Percentiles rank a stretch among this genome's conserved stretches.
Conservation (phyloP, 2,888 invertebrate species). For the Amiota minor region DNA sequence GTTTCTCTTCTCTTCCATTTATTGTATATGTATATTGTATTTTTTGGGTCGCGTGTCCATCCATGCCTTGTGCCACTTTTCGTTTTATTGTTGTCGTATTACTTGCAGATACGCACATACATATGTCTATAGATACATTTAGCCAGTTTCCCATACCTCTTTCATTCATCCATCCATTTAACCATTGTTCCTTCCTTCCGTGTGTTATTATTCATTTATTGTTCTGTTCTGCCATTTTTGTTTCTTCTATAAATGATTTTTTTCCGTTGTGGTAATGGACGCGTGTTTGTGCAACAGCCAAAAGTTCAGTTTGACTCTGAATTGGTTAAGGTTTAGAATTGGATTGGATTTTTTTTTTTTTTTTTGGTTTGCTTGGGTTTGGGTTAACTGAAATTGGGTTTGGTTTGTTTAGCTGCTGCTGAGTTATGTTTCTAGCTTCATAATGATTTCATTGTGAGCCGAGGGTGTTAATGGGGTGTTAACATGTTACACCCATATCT, state of each 20-base stretch:
- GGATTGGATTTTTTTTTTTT: too few species aligned
- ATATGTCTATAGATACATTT: background rate
- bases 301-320: slow-evolving; percentile 1
- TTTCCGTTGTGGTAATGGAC: background rate
- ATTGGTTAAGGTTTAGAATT: background rate
- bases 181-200: background rate
- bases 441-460: slow-evolving; percentile 3
- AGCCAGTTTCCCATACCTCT: slow-evolving; percentile 10
- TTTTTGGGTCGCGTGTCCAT: slow-evolving; percentile 33
- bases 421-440: background rate
- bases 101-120: slow-evolving; percentile 7
- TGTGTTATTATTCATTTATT: too few species aligned
- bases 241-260: background rate
- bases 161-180: background rate
- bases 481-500: slow-evolving; percentile 19
- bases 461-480: slow-evolving; percentile 27
- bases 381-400: background rate
- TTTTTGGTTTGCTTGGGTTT: background rate
- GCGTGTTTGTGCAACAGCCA: slow-evolving; percentile 7
- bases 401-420: background rate
- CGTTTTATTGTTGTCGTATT: slow-evolving; percentile 25
- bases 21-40: background rate
- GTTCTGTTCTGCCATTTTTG: background rate
- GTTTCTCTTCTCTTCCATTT: background rate
- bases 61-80: slow-evolving; percentile 53